Conservation (phyloP, 2,797 vertebrate genomes). For the Microcaecilia unicolor region DNA sequence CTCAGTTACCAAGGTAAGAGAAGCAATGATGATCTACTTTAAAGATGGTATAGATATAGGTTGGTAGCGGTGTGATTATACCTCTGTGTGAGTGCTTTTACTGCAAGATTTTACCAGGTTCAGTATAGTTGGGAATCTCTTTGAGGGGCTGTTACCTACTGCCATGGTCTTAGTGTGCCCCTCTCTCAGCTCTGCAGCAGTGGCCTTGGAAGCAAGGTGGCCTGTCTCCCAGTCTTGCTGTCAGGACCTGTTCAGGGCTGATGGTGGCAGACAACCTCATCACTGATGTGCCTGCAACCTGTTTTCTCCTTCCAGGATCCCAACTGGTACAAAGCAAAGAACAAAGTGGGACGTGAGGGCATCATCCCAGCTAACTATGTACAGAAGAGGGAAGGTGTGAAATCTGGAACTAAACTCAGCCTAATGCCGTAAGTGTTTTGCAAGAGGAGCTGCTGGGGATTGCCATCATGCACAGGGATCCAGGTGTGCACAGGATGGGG, state of each 20-base stretch:
- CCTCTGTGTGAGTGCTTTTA: too few species aligned
- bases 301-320: constrained; percentile 64
- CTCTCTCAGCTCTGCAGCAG: not conserved
- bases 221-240: too few species aligned
- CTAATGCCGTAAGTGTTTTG: constrained; percentile 91
- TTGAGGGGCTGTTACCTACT: not conserved
- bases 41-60: too few species aligned
- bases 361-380: constrained; percentile 95
- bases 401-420: constrained; percentile 84
- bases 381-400: constrained; percentile 89
- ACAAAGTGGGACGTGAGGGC: constrained; percentile 78
- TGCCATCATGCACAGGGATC: not conserved
- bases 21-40: too few species aligned
- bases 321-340: constrained; percentile 97
- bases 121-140: not conserved
- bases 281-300: fast-evolving
- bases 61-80: not conserved
- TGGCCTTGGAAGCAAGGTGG: too few species aligned
- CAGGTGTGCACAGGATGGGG: not conserved
- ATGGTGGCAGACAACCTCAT: not conserved
- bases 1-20: constrained; percentile 81
- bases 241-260: too few species aligned
- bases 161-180: too few species aligned
- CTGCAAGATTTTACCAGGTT: not conserved
- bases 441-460: not conserved